These are phyloP conservation scores for Narcine bancroftii DNA, from an alignment of 2,113 vertebrate genomes.

Conservation along the genomic window DNA sequence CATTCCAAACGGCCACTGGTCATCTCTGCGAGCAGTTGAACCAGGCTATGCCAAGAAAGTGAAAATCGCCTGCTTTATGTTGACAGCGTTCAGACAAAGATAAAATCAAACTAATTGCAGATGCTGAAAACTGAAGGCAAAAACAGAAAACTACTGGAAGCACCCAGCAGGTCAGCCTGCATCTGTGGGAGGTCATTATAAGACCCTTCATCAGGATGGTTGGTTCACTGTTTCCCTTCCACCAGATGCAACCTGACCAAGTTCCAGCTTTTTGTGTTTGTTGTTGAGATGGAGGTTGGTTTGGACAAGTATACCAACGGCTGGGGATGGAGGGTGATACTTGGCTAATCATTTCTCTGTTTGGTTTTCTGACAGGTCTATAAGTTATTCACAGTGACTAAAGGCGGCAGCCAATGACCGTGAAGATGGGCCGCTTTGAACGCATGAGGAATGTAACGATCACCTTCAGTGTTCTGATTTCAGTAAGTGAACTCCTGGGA, in stretches of 20 bases:
- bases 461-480: slow-evolving; percentile 91
- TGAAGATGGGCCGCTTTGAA: slow-evolving; percentile 88
- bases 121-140: too few species aligned
- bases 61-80: neutral
- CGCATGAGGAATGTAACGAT: slow-evolving; percentile 93
- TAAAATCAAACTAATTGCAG: too few species aligned
- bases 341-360: neutral
- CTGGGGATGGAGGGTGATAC: neutral
- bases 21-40: neutral
- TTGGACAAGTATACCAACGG: neutral
- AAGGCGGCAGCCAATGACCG: slow-evolving; percentile 43
- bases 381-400: neutral
- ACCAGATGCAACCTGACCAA: too few species aligned
- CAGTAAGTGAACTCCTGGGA: slow-evolving; percentile 67
- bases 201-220: too few species aligned
- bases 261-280: too few species aligned
- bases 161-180: too few species aligned
- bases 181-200: too few species aligned
- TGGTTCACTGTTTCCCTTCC: too few species aligned
- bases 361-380: neutral
- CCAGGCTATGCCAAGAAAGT: neutral
- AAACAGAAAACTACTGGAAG: too few species aligned
- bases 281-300: neutral
- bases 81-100: neutral
- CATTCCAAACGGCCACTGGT: too few species aligned